Evolutionary conservation across 2,888 invertebrate species (phyloP).

Genomic region (Nomada fabriciana): DNA sequence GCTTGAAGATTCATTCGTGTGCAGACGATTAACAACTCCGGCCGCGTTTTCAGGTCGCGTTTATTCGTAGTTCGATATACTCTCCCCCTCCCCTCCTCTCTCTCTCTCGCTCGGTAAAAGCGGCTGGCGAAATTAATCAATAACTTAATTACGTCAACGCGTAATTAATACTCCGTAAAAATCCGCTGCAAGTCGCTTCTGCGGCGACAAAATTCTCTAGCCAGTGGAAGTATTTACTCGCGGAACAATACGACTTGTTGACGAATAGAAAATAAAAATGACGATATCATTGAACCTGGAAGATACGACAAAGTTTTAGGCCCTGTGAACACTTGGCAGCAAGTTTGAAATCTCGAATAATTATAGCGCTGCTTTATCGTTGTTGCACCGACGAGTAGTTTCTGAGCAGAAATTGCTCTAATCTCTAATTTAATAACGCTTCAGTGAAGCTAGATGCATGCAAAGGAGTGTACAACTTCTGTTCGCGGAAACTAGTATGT

Average conservation of each 20-base stretch:
- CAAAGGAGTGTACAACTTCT: too few species aligned
- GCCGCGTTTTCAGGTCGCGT: neutral
- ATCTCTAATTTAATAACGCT: too few species aligned
- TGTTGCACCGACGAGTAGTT: too few species aligned
- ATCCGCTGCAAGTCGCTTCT: neutral
- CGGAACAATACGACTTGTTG: neutral
- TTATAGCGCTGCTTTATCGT: neutral
- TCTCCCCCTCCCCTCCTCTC: neutral
- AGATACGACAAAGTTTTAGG: neutral
- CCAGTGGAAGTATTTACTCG: too few species aligned
- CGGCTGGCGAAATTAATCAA: conserved; percentile 27
- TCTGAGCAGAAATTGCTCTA: too few species aligned
- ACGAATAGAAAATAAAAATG: neutral
- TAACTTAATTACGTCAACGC: conserved; percentile 34
- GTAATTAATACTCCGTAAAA: conserved; percentile 41
- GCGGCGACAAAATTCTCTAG: neutral
- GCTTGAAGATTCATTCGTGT: neutral
- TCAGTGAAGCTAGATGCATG: too few species aligned
- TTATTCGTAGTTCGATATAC: conserved; percentile 18
- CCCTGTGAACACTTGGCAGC: neutral
- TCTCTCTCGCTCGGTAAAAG: neutral
- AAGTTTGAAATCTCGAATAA: neutral
- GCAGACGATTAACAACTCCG: conserved; percentile 19
- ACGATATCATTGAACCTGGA: neutral
- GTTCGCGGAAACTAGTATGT: too few species aligned